Percentiles rank a stretch among this genome's conserved stretches.
Conservation (phyloP, 2,797 vertebrate genomes). For the Siniperca obscura region DNA sequence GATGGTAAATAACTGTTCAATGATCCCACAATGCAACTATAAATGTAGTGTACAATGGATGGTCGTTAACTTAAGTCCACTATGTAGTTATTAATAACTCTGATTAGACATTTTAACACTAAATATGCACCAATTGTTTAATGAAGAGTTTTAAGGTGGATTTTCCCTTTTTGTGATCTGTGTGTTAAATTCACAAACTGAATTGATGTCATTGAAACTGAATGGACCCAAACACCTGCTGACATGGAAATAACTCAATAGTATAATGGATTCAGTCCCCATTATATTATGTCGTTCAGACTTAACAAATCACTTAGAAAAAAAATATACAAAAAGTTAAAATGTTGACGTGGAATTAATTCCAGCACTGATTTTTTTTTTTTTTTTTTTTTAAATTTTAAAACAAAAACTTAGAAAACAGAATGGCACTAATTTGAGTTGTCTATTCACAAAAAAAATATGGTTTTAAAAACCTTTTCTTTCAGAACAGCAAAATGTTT, state of each 20-base stretch:
- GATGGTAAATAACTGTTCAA: neutral
- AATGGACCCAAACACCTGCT: constrained; percentile 59
- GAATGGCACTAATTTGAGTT: constrained; percentile 69
- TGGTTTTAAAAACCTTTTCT: constrained; percentile 56
- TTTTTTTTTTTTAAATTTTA: constrained; percentile 25
- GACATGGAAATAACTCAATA: constrained; percentile 19
- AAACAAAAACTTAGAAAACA: constrained; percentile 59
- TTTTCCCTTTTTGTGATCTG: constrained; percentile 29
- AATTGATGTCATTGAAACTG: constrained; percentile 42
- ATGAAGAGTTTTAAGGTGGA: constrained; percentile 23
- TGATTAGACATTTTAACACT: neutral
- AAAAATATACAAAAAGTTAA: constrained; percentile 53
- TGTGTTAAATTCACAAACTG: constrained; percentile 20
- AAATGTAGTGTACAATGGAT: too few species aligned
- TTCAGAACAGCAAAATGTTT: constrained; percentile 31
- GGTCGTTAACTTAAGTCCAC: neutral
- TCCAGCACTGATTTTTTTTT: constrained; percentile 44
- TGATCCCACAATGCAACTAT: too few species aligned
- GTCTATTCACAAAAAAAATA: constrained; percentile 48
- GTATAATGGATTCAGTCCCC: constrained; percentile 34
- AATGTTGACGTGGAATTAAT: constrained; percentile 31
- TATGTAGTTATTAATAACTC: neutral
- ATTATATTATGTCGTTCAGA: constrained; percentile 10
- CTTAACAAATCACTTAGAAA: constrained; percentile 42
- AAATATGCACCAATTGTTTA: neutral